phyloP scores from a whole-genome alignment of 2,888 invertebrate species.

The Hirtodrosophila trivittata region DNA sequence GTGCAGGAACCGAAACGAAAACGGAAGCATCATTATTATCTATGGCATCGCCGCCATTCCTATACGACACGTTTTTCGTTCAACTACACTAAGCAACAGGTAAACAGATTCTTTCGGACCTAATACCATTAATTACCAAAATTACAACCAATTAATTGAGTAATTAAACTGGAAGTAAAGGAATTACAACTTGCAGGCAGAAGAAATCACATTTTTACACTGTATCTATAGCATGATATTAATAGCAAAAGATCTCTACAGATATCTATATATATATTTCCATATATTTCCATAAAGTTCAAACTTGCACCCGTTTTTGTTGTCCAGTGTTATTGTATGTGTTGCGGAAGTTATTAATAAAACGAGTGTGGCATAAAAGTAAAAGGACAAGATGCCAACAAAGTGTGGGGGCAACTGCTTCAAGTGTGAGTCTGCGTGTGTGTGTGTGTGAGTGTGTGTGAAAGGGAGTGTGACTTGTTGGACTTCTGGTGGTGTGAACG shows the following conservation, averaged over 20 bases:
- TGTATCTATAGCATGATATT: too few species aligned
- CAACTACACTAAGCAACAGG: constrained; percentile 41
- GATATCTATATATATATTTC: too few species aligned
- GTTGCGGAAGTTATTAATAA: constrained; percentile 73
- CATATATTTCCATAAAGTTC: too few species aligned
- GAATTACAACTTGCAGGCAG: too few species aligned
- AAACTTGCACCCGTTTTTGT: constrained; percentile 7
- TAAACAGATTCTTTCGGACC: constrained; percentile 5
- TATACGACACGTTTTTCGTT: constrained; percentile 43
- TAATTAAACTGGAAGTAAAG: too few species aligned
- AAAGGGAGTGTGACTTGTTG: constrained; percentile 21
- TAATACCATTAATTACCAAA: not conserved
- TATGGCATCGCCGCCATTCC: constrained; percentile 55
- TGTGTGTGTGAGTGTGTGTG: not conserved
- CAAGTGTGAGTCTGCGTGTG: constrained; percentile 6
- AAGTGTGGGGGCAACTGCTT: not conserved
- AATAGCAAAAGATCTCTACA: too few species aligned
- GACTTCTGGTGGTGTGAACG: not conserved
- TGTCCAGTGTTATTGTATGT: constrained; percentile 64
- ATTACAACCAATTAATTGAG: not conserved
- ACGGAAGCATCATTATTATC: constrained; percentile 37
- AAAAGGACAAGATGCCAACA: constrained; percentile 34
- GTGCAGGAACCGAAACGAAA: not conserved
- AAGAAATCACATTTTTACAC: too few species aligned
- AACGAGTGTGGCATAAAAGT: constrained; percentile 42